Base-by-base conservation (phyloP, 2,113 vertebrate species). In the Myotis brandtii region DNA sequence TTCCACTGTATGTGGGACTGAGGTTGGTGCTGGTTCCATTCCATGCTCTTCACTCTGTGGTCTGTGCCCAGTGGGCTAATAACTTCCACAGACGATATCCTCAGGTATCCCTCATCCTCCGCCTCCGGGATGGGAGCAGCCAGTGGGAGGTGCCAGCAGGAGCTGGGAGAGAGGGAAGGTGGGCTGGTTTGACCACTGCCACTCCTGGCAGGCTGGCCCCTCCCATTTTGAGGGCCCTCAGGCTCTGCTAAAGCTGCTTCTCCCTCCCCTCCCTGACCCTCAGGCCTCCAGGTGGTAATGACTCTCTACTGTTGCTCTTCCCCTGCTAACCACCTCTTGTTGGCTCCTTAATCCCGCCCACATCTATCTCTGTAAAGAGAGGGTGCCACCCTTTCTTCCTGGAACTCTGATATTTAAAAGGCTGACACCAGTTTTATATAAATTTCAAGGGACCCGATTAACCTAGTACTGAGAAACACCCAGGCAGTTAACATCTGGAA, bases 401-500 rank as follows among this genome's bases (percentile, higher is more conserved):
- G 46, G 52, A 79, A 70, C 70, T 46, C 80, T 72, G n/a, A 21
- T 75, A 30, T 85, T 75, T 76, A 90, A 21, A 76, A 92, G 46
- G 25, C 37, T 43, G 86, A 66, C 34, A 67, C 25, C 17, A 27
- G 81, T 77, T 72, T 81, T 79, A 90, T 80, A 90, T 89, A 85
- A n/a, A 70, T 86, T 92, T 86, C 25, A 95, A 81, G 95, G 56
- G 23, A 67, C 20, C 8, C 70, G 37, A 73, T 70, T n/a, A 92
- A 69, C 13, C 67, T n/a, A 59, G 40, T 73, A 43, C 40, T 18
- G 46, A 59, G 56, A 23, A 87, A 75, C 37, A 95, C 30, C 7
- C 84, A 89, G 66, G 54, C 48, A 14, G 17, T 73, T 92, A 16
- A 83, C 83, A 95, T 87, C 64, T 92, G 48, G 67, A 67, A 93